Percentiles rank a stretch among this genome's conserved stretches.
phyloP scores from a whole-genome alignment of 1,140 invertebrate species.

The Plectrocnemia conspersa region DNA sequence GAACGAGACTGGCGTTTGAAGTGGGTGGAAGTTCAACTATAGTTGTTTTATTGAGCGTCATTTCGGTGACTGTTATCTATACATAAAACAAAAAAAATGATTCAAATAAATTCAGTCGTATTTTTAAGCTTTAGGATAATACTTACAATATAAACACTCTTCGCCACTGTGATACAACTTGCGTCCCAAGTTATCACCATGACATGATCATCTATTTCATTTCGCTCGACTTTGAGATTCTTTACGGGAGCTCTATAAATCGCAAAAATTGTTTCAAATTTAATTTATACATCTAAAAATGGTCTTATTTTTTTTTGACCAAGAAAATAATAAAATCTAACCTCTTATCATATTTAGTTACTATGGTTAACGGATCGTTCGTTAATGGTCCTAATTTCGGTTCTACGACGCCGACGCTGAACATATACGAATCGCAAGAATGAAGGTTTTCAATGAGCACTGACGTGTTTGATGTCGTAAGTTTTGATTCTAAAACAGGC shows the following conservation, averaged over 20 bases:
- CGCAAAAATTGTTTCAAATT: constrained; percentile 8
- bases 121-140: neutral
- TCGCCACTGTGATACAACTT: constrained; percentile 50
- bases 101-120: constrained; percentile 7
- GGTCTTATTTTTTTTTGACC: constrained; percentile 5
- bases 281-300: too few relatives aligned
- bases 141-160: constrained; percentile 57
- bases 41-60: constrained; percentile 45
- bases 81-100: constrained; percentile 33
- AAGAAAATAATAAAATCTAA: constrained; percentile 34
- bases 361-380: constrained; percentile 47
- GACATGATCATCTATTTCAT: constrained; percentile 42
- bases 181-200: constrained; percentile 55
- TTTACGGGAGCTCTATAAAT: constrained; percentile 44
- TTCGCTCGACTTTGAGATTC: constrained; percentile 41
- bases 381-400: constrained; percentile 63
- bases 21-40: constrained; percentile 45
- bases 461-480: constrained; percentile 55
- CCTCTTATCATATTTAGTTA: constrained; percentile 59
- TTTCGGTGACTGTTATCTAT: constrained; percentile 55
- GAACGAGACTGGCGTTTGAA: constrained; percentile 44
- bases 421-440: constrained; percentile 68
- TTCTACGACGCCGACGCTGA: constrained; percentile 64
- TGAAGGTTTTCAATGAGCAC: constrained; percentile 58
- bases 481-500: constrained; percentile 48